These are phyloP conservation scores for Rhagonycha fulva DNA, from an alignment of 2,888 invertebrate species.

Conservation along the genomic window DNA sequence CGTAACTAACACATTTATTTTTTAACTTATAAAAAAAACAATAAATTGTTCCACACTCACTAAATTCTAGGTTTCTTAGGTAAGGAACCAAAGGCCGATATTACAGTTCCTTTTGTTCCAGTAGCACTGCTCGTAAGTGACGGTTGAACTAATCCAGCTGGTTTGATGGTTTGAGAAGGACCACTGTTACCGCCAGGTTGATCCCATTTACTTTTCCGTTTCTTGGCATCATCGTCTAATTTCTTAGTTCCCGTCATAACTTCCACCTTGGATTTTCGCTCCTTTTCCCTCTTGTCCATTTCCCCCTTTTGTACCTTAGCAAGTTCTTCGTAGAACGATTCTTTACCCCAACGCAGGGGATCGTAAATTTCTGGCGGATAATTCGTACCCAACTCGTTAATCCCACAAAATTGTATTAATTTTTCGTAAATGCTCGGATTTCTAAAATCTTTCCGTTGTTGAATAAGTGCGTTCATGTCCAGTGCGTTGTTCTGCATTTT, in stretches of 20 bases:
- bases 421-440: conserved; percentile 99
- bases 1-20: neutral
- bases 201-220: conserved; percentile 92
- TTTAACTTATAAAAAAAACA: neutral
- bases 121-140: conserved; percentile 81
- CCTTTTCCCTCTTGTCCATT: conserved; percentile 91
- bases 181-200: conserved; percentile 72
- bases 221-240: conserved; percentile 75
- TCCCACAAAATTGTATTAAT: conserved; percentile 89
- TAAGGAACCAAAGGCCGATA: conserved; percentile 90
- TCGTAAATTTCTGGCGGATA: conserved; percentile 94
- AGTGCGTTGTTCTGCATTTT: conserved; percentile 78
- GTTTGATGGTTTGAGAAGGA: conserved; percentile 63
- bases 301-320: conserved; percentile 87
- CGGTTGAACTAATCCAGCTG: conserved; percentile 72
- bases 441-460: conserved; percentile 89
- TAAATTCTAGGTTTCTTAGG: conserved; percentile 73
- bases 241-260: conserved; percentile 71
- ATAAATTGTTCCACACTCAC: neutral
- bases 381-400: conserved; percentile 96
- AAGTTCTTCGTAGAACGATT: conserved; percentile 92
- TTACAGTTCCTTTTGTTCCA: conserved; percentile 89
- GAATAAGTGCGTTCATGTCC: conserved; percentile 89
- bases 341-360: conserved; percentile 88
- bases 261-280: conserved; percentile 85